Base-by-base conservation (phyloP, 2,113 vertebrate genomes). In the Mirounga angustirostris region DNA sequence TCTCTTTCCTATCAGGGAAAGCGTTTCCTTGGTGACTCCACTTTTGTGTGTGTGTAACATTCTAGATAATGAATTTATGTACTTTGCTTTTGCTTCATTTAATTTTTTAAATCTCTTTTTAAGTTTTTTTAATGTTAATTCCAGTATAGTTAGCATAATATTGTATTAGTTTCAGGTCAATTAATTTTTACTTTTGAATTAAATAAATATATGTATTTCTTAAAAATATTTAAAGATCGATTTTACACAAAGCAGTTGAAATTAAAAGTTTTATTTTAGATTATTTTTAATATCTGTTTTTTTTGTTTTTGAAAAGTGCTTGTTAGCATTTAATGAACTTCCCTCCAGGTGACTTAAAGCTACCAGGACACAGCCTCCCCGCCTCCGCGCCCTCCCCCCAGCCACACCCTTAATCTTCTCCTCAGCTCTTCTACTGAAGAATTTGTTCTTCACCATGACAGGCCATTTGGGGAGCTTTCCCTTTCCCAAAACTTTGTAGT, bases 231-330 rank as follows among this genome's bases (percentile, higher is more conserved):
- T 50, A 40, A 94, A 92, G 91, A 80, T 52, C 19, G 78, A 54
- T 79, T 92, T 88, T 91, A 40, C 7, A 74, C 7, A 93, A 85
- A 92, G 7, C 0, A 71, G n/a, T 69, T 94, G 40, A 74, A 50
- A 95, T 93, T 90, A 78, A 73, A 86, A 89, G 3, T 80, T 28
- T 28, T 52, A 56, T 88, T 65, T 79, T 95, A 54, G 40, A 80
- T 97, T 87, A 61, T 59, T 88, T 94, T 85, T 15, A 94, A 82
- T 89, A 76, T 86, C 33, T 96, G 18, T 58, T 91, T 96, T 71
- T 43, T n/a, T 14, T 33, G 36, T 69, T n/a, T 69, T 46, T 76
- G 40, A 18, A 76, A 76, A 50, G 46, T 15, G 18, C 14, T 76
- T 76, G 24, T 50, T 76, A 76, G 43, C 26, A 28, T 76, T 76